Evolutionary conservation across 2,888 invertebrate species (phyloP).

Genomic region (Synanthedon vespiformis): DNA sequence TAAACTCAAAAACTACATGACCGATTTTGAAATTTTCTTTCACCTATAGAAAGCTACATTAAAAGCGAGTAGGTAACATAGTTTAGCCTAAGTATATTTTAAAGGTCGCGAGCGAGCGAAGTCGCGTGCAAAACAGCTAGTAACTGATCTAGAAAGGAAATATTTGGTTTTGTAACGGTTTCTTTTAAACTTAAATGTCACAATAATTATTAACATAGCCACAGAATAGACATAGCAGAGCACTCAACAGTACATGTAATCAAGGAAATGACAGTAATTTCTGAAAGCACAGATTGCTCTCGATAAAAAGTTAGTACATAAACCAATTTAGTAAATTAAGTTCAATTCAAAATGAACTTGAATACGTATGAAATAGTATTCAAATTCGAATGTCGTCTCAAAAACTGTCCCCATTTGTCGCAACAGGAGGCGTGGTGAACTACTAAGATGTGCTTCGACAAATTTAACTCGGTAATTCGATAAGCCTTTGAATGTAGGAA

Average conservation of each 20-base stretch:
- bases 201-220: too few relatives aligned
- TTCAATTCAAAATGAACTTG: background rate
- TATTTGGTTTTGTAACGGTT: too few relatives aligned
- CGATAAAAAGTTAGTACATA: background rate
- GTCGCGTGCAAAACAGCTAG: too few relatives aligned
- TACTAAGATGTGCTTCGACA: constrained; percentile 19
- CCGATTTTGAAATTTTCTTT: too few relatives aligned
- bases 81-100: too few relatives aligned
- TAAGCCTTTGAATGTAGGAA: background rate
- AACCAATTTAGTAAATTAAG: background rate
- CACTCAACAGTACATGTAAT: background rate
- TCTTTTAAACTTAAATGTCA: too few relatives aligned
- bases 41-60: too few relatives aligned
- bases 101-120: too few relatives aligned
- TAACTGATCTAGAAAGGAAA: too few relatives aligned
- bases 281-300: background rate
- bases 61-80: too few relatives aligned
- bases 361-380: background rate
- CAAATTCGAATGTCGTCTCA: constrained; percentile 3
- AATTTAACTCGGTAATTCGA: background rate
- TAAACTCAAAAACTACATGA: too few relatives aligned
- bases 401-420: constrained; percentile 62
- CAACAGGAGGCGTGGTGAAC: constrained; percentile 57
- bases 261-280: background rate
- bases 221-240: too few relatives aligned